Evolutionary conservation across 2,888 invertebrate genomes (phyloP), one percentile per base, ranked within the genome.

Genomic region (Rhodophaea formosa): DNA sequence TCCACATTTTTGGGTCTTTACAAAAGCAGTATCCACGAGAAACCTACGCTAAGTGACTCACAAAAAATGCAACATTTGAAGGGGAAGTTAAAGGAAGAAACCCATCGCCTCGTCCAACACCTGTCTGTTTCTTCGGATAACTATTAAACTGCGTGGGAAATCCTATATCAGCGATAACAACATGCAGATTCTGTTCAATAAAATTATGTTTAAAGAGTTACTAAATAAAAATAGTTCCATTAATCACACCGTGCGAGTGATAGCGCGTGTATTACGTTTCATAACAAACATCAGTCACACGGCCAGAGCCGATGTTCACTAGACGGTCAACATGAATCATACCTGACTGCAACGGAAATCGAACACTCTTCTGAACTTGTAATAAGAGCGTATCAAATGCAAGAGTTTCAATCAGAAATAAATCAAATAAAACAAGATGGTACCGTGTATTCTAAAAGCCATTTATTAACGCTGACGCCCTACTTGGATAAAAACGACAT

Each of bases 1-100:
- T 47, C 56, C 7, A 51, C 61, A 6, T 61, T 61, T 15, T 29
- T 29, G 8, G 61, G 59, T 12, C 53, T 61, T 3, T 61, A 54
- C 39, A 17, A 2, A 8, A 56, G 43, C 12, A 29, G 46, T 8
- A 61, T 59, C 3, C 61, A 61, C 17, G 44, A 51, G 14, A 61
- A 61, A 3, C 30, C 30, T 30, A 30, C 30, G 30, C 30, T 30
- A 30, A 30, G 30, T 30, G 30, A 30, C 30, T 30, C 30, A 30
- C 30, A 30, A 30, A 30, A n/a, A n/a, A n/a, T n/a, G n/a, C n/a
- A n/a, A n/a, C n/a, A n/a, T n/a, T n/a, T n/a, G n/a, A n/a, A n/a
- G n/a, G n/a, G n/a, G n/a, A n/a, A n/a, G n/a, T n/a, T n/a, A n/a
- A n/a, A n/a, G n/a, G n/a, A n/a, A n/a, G n/a, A n/a, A n/a, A n/a